Evolutionary conservation across 64 coral and sea anemone genomes (phyloP).

Genomic region (Pocillopora verrucosa): DNA sequence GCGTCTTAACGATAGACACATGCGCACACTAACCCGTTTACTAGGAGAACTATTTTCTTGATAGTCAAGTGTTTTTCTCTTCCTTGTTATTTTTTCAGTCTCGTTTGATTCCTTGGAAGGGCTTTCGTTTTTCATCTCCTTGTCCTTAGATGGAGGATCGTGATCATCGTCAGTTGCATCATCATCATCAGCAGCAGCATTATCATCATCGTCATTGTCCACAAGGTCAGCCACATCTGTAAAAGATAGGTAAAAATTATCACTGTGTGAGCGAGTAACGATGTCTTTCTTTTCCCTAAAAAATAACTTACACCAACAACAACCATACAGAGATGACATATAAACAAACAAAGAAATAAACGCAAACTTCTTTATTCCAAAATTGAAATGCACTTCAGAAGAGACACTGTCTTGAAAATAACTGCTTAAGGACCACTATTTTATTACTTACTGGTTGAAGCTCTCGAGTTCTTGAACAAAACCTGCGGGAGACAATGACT

Average conservation of each 20-base stretch:
- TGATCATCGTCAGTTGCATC: background rate
- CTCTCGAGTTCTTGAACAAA: conserved; percentile 34
- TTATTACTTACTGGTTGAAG: conserved; percentile 4
- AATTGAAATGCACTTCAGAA: no score
- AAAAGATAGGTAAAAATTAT: background rate
- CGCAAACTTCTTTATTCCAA: no score
- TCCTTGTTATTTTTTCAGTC: background rate
- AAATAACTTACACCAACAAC: background rate
- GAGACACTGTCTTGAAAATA: background rate
- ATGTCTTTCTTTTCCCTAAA: background rate
- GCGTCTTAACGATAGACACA: background rate
- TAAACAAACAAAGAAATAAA: no score
- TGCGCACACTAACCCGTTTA: conserved; percentile 2
- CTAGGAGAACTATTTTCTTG: background rate
- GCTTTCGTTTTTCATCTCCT: background rate
- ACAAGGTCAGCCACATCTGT: conserved; percentile 12
- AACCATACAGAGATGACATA: no score
- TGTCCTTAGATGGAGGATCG: background rate
- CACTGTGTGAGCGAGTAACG: no score
- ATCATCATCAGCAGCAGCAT: conserved; percentile 21
- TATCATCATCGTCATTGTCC: conserved; percentile 9
- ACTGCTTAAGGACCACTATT: background rate
- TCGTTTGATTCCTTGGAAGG: background rate
- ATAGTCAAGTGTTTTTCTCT: conserved; percentile 32
- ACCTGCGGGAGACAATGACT: background rate